phyloP scores from a whole-genome alignment of 1,140 invertebrate species.

The Drosophila pseudoobscura region DNA sequence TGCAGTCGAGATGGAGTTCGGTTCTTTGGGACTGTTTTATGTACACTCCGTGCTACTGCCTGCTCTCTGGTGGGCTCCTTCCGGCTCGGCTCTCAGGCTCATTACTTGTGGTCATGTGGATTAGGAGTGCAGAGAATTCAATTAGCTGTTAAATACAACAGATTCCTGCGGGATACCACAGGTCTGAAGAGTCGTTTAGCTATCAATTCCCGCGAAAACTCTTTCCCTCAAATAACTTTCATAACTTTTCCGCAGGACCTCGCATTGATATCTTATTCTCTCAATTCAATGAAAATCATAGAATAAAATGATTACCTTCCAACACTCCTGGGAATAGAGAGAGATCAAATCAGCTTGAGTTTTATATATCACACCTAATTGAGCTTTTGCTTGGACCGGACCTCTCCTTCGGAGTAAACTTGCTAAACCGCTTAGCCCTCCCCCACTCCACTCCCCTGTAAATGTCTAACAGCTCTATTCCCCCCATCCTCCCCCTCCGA shows the following conservation, averaged over 20 bases:
- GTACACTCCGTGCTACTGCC: neutral
- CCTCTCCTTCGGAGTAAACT: conserved; percentile 1
- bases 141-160: conserved; percentile 7
- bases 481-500: neutral
- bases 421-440: too few relatives aligned
- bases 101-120: neutral
- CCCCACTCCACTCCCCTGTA: neutral
- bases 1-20: conserved; percentile 4
- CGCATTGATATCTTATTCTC: too few relatives aligned
- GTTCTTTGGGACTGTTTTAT: neutral
- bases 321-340: too few relatives aligned
- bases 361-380: conserved; percentile 10
- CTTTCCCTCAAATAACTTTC: neutral
- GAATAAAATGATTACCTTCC: too few relatives aligned
- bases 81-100: too few relatives aligned
- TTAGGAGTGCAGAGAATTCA: neutral
- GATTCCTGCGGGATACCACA: neutral
- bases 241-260: neutral
- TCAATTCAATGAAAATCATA: too few relatives aligned
- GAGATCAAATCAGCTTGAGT: conserved; percentile 1
- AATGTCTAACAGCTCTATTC: conserved; percentile 5
- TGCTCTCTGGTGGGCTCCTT: too few relatives aligned
- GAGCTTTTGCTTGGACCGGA: neutral
- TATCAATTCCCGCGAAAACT: too few relatives aligned
- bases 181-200: too few relatives aligned